Evolutionary conservation across 1,140 invertebrate species (phyloP), one percentile per base, ranked within the genome.

Genomic region (Campodea augens): DNA sequence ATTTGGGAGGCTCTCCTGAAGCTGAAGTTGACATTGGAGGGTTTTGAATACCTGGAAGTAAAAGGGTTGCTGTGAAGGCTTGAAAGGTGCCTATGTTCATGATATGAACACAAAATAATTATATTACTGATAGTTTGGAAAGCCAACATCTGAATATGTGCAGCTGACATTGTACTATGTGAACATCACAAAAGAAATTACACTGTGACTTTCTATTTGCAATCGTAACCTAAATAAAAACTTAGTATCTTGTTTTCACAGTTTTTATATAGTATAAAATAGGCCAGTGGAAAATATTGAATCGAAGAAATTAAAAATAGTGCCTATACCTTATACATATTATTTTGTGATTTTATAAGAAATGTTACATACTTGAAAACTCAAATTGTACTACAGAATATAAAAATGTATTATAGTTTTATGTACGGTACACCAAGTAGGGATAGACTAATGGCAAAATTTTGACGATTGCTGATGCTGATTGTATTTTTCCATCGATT

Each of bases 11-110:
- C 39, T 41, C 13, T 41, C 18, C 13, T 20, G 39, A 4, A 61
- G 57, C 21, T 49, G 42, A 37, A 52, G 50, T 52, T 66, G 62
- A 46, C 57, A 61, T 43, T 62, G 55, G 15, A 71, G 54, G 12
- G 66, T 68, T 47, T 64, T 65, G 52, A 67, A 67, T 18, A 70
- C 59, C 55, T 65, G 58, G 19, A 50, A 49, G n/a, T 12, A 36
- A 39, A 23, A 45, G 25, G 39, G 41, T 18, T 38, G 27, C 24
- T 25, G 41, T 5, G 47, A 38, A 10, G 32, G 29, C 15, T 12
- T 19, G n/a, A 25, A 44, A 13, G 15, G 18, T 4, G 13, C 13
- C 32, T 5, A 4, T 36, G n/a, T 49, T 5, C n/a, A 43, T 18
- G 29, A 40, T 18, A 37, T 3, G 36, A 37, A 37, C 4, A 18